Base-by-base conservation (phyloP, 2,113 vertebrate species). In the Nannobrachium achirus region DNA sequence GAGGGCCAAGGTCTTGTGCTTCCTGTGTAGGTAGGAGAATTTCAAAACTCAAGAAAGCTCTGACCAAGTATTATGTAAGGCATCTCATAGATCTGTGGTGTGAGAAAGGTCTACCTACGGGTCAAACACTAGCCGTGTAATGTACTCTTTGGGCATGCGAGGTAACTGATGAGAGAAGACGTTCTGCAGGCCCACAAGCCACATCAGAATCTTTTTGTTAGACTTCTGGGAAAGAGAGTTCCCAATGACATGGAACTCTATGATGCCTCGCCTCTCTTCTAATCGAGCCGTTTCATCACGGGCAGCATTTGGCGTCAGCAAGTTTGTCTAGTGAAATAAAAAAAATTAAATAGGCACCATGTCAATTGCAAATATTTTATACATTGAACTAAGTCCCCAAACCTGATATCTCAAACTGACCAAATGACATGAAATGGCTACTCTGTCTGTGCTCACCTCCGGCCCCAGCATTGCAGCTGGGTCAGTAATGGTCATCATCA, bases 81-180 rank as follows among this genome's bases (percentile, higher is more conserved):
- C 2, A 49, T 7, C 68, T 13, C 15, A 48, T 10, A 11, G 18
- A 60, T 14, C 42, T 11, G 7, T 1, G n/a, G 7, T 8, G 1
- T 1, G 4, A 50, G 10, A 25, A 2, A 0, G 52, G 8, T 4
- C 7, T 10, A 95, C 97, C 85, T 80, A 98, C 97, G 96, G 97
- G 93, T 98, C 97, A 2, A 99, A 99, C 82, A 99, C 97, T 6
- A 99, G 95, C 9, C 97, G 94, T 6, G 98, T 97, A 83, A 99
- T 99, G 86, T 98, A 99, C 86, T 99, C 98, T 92, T 99, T 99
- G 88, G 97, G 98, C 97, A 99, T 98, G 61, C 97, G 95, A 5
- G 98, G 98, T 79, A 99, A 93, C 80, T 99, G 97, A 83, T 99
- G 98, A 0, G 98, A 99, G 88, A 99, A 99, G 76, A 98, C 98